Base-by-base conservation (phyloP, 2,888 invertebrate species). In the Cheilosia urbana region DNA sequence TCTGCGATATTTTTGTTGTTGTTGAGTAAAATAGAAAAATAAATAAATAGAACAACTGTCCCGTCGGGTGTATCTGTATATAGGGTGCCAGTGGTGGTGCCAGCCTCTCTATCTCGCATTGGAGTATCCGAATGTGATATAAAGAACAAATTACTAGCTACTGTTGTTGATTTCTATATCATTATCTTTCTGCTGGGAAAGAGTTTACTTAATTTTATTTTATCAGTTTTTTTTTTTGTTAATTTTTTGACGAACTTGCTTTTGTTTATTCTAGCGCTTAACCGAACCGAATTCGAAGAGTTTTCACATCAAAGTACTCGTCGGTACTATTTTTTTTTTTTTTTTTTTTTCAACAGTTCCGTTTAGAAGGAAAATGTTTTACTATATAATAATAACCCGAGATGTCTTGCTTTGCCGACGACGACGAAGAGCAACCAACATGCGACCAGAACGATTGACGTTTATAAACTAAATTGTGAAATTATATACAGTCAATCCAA, bases 371-470 rank as follows among this genome's bases (percentile, higher is more conserved):
- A 58, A 47, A 66, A 34, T 27, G 27, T 42, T 30, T 13, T 62
- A 53, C 17, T 45, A 45, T 47, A 6, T n/a, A 45, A 27, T 27
- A 55, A 13, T 19, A 45, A 53, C 73, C 75, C 80, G 80, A 81
- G 17, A 42, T 79, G 72, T 53, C 65, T 81, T 76, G 68, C 66
- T 66, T 66, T 81, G 68, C 85, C 85, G 85, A 85, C 85, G 85
- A 81, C 78, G 83, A 80, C 55, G 72, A 58, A 85, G 72, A 72
- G 57, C 85, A 49, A 81, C 85, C 81, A 77, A 72, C 85, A 81
- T 77, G 81, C 81, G 85, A 81, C 62, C 76, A 81, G 62, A 81
- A 77, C 85, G 81, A 80, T 72, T 85, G 76, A 85, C 85, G 81
- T 85, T 85, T 72, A 77, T 57, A 81, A 77, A 85, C 85, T 85